Percentiles rank a stretch among this genome's conserved stretches.
These are phyloP conservation scores for Hyperoplus immaculatus DNA, from an alignment of 2,797 vertebrate species.

Conservation along the genomic window DNA sequence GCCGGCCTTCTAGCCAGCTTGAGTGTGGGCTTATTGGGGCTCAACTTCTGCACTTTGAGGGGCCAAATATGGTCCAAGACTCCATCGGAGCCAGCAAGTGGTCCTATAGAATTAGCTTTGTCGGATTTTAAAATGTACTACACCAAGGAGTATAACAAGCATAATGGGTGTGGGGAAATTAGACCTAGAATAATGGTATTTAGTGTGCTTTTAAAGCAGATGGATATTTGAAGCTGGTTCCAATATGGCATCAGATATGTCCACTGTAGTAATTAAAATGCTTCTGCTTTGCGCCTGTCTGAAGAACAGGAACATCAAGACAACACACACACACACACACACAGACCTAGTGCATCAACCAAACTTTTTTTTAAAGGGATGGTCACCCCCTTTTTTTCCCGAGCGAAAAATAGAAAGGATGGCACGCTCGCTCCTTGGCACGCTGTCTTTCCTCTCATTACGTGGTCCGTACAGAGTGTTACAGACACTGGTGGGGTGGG, in stretches of 20 bases:
- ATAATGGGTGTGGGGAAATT: neutral
- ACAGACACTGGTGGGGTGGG: constrained; percentile 25
- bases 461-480: constrained; percentile 63
- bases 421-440: constrained; percentile 72
- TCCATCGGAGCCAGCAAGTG: no score
- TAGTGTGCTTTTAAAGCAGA: constrained; percentile 24
- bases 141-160: neutral
- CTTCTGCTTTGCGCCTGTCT: constrained; percentile 14
- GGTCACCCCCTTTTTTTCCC: constrained; percentile 40
- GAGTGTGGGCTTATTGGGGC: no score
- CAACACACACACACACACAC: constrained; percentile 27
- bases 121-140: no score
- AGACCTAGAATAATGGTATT: neutral
- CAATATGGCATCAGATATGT: constrained; percentile 32
- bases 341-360: constrained; percentile 44
- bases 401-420: constrained; percentile 69
- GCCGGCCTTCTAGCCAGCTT: no score
- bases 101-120: neutral
- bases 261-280: constrained; percentile 31
- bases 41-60: no score
- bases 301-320: constrained; percentile 27
- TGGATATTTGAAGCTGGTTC: constrained; percentile 35
- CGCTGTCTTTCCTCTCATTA: constrained; percentile 61
- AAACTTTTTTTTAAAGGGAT: constrained; percentile 59
- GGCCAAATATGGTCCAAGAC: no score